phyloP scores from a whole-genome alignment of 2,888 invertebrate genomes.

The Epiblema foenella region DNA sequence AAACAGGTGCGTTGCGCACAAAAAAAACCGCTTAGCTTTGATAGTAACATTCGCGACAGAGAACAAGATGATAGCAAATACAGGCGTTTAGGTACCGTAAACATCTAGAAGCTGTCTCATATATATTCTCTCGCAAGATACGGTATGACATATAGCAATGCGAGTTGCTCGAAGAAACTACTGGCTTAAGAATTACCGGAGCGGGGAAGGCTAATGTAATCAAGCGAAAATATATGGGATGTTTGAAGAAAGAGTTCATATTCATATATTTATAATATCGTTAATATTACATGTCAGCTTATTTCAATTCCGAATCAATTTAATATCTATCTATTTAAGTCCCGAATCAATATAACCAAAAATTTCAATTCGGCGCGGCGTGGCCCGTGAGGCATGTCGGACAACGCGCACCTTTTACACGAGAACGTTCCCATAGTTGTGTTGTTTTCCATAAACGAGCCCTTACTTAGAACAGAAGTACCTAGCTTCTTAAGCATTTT shows the following conservation, averaged over 20 bases:
- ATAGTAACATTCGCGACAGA: not conserved
- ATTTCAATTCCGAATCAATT: no score
- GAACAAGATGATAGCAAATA: not conserved
- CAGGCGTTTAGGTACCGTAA: not conserved
- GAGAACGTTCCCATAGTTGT: not conserved
- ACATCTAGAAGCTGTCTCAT: not conserved
- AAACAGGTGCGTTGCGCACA: constrained; percentile 2
- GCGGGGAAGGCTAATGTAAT: not conserved
- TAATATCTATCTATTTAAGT: no score
- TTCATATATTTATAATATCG: no score
- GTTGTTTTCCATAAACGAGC: not conserved
- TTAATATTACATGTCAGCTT: no score
- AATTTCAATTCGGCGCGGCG: no score
- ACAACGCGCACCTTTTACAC: not conserved
- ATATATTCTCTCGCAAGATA: not conserved
- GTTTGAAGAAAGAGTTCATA: not conserved
- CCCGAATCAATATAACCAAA: no score
- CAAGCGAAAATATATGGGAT: not conserved
- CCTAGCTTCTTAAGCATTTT: not conserved
- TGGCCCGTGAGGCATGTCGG: not conserved
- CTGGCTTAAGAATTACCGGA: not conserved
- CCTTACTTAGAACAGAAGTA: not conserved
- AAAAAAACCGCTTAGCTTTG: constrained; percentile 3
- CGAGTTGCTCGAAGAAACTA: not conserved
- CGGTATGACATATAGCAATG: not conserved